Base-by-base conservation (phyloP, 2,113 vertebrate species). In the Triplophysa rosa region DNA sequence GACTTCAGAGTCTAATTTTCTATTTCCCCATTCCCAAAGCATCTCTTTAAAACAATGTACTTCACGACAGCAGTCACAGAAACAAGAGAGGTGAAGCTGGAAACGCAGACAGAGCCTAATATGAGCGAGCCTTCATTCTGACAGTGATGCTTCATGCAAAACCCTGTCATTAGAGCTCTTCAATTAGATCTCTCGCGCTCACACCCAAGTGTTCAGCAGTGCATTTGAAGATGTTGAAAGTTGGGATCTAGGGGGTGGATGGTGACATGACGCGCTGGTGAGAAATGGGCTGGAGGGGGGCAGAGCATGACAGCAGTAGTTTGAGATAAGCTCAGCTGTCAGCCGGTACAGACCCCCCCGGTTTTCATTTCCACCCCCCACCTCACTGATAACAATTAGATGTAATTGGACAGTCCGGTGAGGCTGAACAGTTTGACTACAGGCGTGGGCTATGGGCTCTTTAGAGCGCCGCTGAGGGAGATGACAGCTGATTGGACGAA, bases 141-240 rank as follows among this genome's bases (percentile, higher is more conserved):
- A 91, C 88, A 79, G 90, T 89, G 87, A 90, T 83, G 88, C 89
- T 88, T 81, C 33, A 70, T 76, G 42, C 40, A 37, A 84, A 84
- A 90, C 87, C 86, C 82, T 88, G 88, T 90, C 90, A 91, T 92
- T 91, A 92, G 89, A 88, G 85, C 85, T 86, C 88, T 87, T 91
- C 89, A 92, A 90, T 90, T 92, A 92, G 90, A 90, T 84, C 84
- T 84, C 86, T 90, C 80, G 69, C 87, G 83, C 80, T 59, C 70
- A 85, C 84, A 90, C 88, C 81, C 81, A 54, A 70, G n/a, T 62
- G 77, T 62, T 58, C 49, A 8, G 52, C 65, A 26, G 54, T 33
- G 58, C 66, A 49, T 19, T 49, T n/a, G 23, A 70, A 37, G 71
- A 17, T 61, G 17, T 1, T 45, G 17, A 69, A 45, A 56, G 58